Evolutionary conservation across 2,888 invertebrate genomes (phyloP).

Genomic region (Conomelus anceps): DNA sequence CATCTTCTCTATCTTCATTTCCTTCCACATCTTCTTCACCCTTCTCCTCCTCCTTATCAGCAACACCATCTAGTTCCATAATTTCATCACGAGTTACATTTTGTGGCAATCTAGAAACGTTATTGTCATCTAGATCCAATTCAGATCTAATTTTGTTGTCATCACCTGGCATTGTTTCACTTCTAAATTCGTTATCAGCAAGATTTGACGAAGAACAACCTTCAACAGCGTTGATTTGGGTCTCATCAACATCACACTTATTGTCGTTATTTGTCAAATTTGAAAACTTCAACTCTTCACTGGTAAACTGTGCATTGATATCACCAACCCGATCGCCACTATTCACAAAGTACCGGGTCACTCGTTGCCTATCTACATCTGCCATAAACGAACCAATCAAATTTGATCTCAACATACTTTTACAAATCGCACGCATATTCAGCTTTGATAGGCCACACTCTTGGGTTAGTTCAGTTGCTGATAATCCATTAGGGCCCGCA

Average conservation of each 20-base stretch:
- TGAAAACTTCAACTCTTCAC: background rate
- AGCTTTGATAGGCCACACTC: conserved; percentile 44
- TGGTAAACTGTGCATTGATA: background rate
- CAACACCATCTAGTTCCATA: background rate
- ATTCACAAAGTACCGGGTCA: conserved; percentile 41
- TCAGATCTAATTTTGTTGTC: too few relatives aligned
- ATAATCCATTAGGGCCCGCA: conserved; percentile 48
- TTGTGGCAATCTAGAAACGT: background rate
- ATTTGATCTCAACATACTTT: conserved; percentile 43
- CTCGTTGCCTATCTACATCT: conserved; percentile 51
- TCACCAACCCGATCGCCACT: background rate
- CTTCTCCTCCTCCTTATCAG: too few relatives aligned
- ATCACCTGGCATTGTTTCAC: too few relatives aligned
- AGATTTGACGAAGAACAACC: background rate
- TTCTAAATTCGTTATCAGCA: too few relatives aligned
- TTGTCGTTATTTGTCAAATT: background rate
- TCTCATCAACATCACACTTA: background rate
- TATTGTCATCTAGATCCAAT: background rate
- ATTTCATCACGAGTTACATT: background rate
- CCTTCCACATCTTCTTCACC: background rate
- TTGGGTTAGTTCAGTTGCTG: conserved; percentile 43
- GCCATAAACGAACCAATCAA: conserved; percentile 48
- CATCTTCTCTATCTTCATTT: background rate
- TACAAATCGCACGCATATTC: conserved; percentile 45
- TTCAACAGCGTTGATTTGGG: background rate